These are phyloP conservation scores for Lasioglossum morio DNA, from an alignment of 2,888 invertebrate genomes.

Conservation along the genomic window DNA sequence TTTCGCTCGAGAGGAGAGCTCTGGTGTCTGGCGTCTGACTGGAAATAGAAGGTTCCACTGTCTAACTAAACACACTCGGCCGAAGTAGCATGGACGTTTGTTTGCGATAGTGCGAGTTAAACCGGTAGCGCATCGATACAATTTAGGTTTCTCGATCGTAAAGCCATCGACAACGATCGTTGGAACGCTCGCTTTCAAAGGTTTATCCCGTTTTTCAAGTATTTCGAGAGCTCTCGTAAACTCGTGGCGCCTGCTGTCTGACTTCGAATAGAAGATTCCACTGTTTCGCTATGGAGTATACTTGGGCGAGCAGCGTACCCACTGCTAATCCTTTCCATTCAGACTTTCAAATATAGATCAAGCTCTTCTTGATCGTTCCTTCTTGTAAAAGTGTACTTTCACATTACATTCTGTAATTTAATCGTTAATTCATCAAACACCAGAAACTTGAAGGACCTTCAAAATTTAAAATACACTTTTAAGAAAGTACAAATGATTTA, in stretches of 20 bases:
- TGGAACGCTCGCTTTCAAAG: conserved; percentile 1
- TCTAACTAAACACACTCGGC: conserved; percentile 26
- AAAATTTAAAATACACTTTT: no score
- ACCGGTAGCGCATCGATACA: background rate
- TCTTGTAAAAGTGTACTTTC: no score
- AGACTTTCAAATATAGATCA: background rate
- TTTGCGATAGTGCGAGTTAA: background rate
- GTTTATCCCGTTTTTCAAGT: conserved; percentile 26
- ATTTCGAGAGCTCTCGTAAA: conserved; percentile 18
- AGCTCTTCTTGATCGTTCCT: no score
- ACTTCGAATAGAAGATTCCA: conserved; percentile 30
- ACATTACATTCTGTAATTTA: no score
- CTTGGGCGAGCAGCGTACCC: background rate
- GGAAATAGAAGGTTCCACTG: conserved; percentile 61
- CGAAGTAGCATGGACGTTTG: conserved; percentile 8
- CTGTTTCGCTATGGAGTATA: conserved; percentile 3
- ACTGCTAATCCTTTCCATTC: background rate
- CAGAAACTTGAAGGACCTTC: no score
- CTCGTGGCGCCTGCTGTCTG: conserved; percentile 14
- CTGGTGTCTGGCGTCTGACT: conserved; percentile 40
- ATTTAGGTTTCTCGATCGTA: conserved; percentile 7
- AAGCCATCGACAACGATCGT: background rate
- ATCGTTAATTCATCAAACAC: no score
- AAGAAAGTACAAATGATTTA: no score
- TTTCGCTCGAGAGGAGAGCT: conserved; percentile 44